Conservation (phyloP, 1,140 invertebrate species). For the Venustaconcha ellipsiformis region DNA sequence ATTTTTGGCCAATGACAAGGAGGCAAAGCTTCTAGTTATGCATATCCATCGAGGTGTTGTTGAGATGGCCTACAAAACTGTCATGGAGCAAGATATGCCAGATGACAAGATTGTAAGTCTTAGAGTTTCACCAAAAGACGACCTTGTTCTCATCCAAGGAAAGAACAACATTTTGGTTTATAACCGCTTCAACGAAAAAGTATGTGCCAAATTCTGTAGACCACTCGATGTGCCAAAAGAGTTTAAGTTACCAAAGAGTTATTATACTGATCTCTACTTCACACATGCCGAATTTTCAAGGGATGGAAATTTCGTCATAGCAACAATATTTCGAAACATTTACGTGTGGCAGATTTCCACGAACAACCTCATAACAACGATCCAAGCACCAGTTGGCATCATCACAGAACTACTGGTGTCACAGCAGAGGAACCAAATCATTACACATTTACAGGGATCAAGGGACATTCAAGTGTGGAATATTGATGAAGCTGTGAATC, state of each 20-base stretch:
- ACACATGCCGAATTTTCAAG: constrained; percentile 58
- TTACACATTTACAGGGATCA: constrained; percentile 51
- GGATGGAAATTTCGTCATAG: constrained; percentile 58
- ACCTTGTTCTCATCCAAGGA: constrained; percentile 52
- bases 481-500: constrained; percentile 48
- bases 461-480: constrained; percentile 62
- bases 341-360: constrained; percentile 59
- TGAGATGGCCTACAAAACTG: constrained; percentile 58
- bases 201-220: constrained; percentile 46
- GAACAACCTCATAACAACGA: constrained; percentile 40
- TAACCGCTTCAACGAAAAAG: constrained; percentile 46
- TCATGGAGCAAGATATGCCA: constrained; percentile 45
- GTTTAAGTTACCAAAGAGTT: constrained; percentile 60
- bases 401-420: constrained; percentile 53
- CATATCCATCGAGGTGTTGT: constrained; percentile 51
- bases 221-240: constrained; percentile 59
- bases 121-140: constrained; percentile 44
- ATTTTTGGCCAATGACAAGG: constrained; percentile 46
- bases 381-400: constrained; percentile 65
- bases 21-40: constrained; percentile 56
- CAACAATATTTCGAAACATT: constrained; percentile 62
- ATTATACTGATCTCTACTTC: constrained; percentile 49
- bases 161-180: constrained; percentile 56
- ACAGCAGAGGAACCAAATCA: constrained; percentile 40
- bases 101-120: constrained; percentile 51